Evolutionary conservation across 2,888 invertebrate species (phyloP).

Genomic region (Plebejus melissa): DNA sequence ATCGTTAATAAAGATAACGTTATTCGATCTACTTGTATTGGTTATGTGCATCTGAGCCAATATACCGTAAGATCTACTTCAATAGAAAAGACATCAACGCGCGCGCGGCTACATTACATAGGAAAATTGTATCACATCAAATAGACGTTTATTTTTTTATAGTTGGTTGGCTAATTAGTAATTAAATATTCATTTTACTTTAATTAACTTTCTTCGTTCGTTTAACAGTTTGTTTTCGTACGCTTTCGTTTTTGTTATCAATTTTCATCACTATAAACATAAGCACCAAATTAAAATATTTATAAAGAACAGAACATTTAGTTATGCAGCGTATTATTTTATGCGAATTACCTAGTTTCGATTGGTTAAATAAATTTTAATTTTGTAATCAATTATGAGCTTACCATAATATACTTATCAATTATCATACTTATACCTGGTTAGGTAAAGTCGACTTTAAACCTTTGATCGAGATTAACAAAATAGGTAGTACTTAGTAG

Average conservation of each 20-base stretch:
- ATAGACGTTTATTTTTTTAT: background rate
- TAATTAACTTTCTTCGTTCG: background rate
- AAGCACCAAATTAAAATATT: background rate
- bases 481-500: background rate
- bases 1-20: conserved; percentile 13
- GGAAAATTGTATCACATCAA: background rate
- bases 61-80: conserved; percentile 67
- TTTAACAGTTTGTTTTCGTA: background rate
- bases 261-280: background rate
- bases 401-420: no score
- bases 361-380: background rate
- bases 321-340: no score
- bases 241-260: conserved; percentile 14
- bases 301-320: no score
- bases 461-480: background rate
- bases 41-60: conserved; percentile 50
- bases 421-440: no score
- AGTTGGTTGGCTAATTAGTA: background rate
- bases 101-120: background rate
- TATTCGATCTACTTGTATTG: conserved; percentile 28
- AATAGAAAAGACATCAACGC: conserved; percentile 41
- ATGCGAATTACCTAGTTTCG: no score
- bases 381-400: background rate
- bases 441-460: background rate
- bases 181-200: background rate